These are phyloP conservation scores for Dryoscopus gambensis DNA, from an alignment of 2,113 vertebrate species.

Conservation along the genomic window DNA sequence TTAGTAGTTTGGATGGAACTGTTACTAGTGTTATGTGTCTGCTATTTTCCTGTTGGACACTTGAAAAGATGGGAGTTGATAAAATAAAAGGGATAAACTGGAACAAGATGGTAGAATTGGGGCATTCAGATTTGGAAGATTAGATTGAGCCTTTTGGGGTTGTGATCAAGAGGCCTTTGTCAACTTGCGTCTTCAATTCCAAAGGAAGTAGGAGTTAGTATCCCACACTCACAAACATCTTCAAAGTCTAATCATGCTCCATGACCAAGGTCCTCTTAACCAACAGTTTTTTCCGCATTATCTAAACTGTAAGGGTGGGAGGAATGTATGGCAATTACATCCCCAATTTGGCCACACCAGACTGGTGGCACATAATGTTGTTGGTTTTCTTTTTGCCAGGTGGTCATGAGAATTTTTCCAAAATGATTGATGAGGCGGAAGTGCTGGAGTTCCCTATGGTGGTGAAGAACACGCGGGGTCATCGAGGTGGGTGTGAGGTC, in stretches of 20 bases:
- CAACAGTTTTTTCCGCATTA: background rate
- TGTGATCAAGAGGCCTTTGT: background rate
- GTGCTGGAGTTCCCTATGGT: constrained; percentile 83
- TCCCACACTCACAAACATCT: background rate
- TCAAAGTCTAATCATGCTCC: background rate
- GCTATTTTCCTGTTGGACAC: background rate
- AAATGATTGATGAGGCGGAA: constrained; percentile 85
- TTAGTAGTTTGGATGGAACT: background rate
- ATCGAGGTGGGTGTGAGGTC: constrained; percentile 75
- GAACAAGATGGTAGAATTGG: background rate
- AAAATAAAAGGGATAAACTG: background rate
- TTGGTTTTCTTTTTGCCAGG: constrained; percentile 69
- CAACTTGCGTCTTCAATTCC: background rate
- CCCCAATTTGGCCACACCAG: background rate
- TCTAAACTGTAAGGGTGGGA: background rate
- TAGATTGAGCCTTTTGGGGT: background rate
- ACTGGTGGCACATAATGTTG: constrained; percentile 11
- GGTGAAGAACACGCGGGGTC: constrained; percentile 82
- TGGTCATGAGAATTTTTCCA: constrained; percentile 83
- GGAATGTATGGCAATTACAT: background rate
- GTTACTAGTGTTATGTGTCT: background rate
- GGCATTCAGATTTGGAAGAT: background rate
- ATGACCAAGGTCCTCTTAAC: background rate
- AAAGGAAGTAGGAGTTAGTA: background rate
- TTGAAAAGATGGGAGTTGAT: background rate